Base-by-base conservation (phyloP, 2,888 invertebrate species). In the Eupsilia transversa region DNA sequence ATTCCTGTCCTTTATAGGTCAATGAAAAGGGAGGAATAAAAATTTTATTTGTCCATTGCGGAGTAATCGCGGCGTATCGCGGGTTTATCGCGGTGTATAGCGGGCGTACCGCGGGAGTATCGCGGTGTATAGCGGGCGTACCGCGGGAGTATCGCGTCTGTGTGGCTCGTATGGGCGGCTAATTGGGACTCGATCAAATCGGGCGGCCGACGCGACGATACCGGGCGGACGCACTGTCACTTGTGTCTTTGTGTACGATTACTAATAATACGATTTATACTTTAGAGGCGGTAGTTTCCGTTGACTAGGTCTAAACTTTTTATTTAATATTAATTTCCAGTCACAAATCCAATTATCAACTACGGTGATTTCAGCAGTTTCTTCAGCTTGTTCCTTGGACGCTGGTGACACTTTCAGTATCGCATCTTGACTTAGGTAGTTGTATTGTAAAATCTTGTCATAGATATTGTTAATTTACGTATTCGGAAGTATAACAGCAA, bases 131-230 rank as follows among this genome's bases (percentile, higher is more conserved):
- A 63, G 74, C 69, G 52, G 61, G 49, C 33, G 38, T 77, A 74
- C 49, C 65, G 72, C 70, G 60, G 27, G 60, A 6, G 54, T 54
- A 17, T 52, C 76, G 43, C 54, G 56, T 69, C 41, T 75, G 77
- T 77, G 72, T 76, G 77, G 77, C 63, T 54, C 63, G 64, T 60
- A 69, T 74, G 82, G 75, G 86, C 78, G 83, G 89, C 90, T 93
- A 94, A 94, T 94, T 93, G 91, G 91, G 89, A 81, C 87, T 87
- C 89, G 91, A 93, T 93, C 90, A 89, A 89, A 89, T 90, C 83
- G 88, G 88, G 82, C 81, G 49, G 64, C 57, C 67, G 78, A 81
- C 84, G 88, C 67, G 78, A 81, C 84, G 88, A 89, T 79, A 87
- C 78, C 79, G 71, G 77, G 80, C 78, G 74, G 75, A 76, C 85